Percentiles rank a stretch among this genome's conserved stretches.
Evolutionary conservation across 2,113 vertebrate genomes (phyloP).

Genomic region (Butorides virescens): DNA sequence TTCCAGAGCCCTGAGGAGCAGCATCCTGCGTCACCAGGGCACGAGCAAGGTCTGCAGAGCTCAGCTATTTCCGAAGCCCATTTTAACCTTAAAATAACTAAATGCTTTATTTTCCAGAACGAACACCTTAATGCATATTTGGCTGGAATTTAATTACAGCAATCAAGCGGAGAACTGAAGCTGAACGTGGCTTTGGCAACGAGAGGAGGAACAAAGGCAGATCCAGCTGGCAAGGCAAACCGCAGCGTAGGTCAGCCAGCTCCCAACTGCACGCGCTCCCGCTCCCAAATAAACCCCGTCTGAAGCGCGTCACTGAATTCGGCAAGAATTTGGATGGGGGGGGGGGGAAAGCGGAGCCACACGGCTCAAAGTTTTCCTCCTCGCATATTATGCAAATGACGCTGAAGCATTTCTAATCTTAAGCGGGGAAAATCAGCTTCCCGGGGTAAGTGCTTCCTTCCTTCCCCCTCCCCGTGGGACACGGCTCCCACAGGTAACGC

Average conservation of each 20-base stretch:
- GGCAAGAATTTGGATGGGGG: background rate
- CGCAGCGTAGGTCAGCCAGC: background rate
- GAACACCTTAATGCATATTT: background rate
- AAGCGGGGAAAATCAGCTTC: background rate
- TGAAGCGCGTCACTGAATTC: background rate
- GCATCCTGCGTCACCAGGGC: background rate
- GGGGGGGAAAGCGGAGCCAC: background rate
- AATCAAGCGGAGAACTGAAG: background rate
- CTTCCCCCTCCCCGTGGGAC: background rate
- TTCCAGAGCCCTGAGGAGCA: background rate
- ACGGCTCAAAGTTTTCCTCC: background rate
- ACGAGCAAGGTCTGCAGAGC: background rate
- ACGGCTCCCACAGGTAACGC: background rate
- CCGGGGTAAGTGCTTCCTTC: background rate
- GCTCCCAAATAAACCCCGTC: background rate
- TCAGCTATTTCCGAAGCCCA: background rate
- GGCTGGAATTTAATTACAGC: slow-evolving; percentile 8
- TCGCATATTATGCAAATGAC: background rate
- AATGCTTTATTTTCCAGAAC: background rate
- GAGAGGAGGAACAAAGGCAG: slow-evolving; percentile 9
- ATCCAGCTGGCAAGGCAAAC: background rate
- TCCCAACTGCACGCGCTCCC: background rate
- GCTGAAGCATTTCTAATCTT: background rate
- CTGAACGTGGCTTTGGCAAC: slow-evolving; percentile 14
- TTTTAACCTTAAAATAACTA: background rate